phyloP scores from a whole-genome alignment of 2,797 vertebrate genomes.

The Epinephelus awoara region DNA sequence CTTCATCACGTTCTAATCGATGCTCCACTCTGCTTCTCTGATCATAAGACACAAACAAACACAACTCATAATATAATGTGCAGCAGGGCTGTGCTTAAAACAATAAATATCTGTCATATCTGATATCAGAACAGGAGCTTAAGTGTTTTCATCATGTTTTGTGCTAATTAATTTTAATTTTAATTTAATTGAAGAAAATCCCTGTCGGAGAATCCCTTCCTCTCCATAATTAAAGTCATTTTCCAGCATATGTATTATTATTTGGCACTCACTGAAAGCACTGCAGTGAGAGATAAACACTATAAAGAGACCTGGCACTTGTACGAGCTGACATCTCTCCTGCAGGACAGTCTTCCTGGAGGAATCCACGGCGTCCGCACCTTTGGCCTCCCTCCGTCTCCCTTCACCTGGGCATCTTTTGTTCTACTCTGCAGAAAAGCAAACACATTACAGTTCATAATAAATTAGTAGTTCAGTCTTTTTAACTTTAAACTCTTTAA shows the following conservation, averaged over 20 bases:
- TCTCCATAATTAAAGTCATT: not conserved
- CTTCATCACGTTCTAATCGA: constrained; percentile 81
- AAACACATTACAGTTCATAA: not conserved
- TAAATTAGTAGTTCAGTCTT: no score
- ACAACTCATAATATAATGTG: not conserved
- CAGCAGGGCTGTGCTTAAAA: not conserved
- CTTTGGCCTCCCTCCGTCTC: constrained; percentile 83
- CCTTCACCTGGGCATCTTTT: constrained; percentile 74
- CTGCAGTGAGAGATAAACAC: not conserved
- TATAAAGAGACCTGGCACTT: constrained; percentile 87
- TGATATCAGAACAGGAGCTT: not conserved
- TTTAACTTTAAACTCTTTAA: not conserved
- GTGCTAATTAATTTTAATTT: no score
- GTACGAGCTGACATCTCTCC: constrained; percentile 75
- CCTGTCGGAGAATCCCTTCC: not conserved
- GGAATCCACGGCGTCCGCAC: constrained; percentile 92
- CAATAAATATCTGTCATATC: not conserved
- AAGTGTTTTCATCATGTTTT: no score
- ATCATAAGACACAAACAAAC: not conserved
- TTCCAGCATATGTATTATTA: not conserved
- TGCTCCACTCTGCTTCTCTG: constrained; percentile 69
- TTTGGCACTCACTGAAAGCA: not conserved
- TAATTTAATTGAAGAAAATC: no score
- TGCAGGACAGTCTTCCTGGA: constrained; percentile 88
- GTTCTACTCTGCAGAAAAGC: constrained; percentile 40